These are phyloP conservation scores for Caenorhabditis remanei DNA, from an alignment of 1,140 invertebrate genomes.

Conservation along the genomic window DNA sequence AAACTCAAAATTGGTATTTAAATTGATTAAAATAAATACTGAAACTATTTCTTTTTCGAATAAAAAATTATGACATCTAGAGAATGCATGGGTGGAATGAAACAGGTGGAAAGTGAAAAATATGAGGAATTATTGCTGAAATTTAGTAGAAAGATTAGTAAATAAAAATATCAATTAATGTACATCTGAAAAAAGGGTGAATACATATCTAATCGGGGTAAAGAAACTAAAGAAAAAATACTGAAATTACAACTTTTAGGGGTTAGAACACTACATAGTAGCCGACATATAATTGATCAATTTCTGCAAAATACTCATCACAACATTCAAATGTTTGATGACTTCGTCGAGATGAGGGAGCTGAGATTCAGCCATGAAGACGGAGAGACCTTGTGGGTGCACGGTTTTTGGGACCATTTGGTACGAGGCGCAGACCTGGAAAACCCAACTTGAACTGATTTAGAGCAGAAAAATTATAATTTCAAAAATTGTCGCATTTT, in stretches of 20 bases:
- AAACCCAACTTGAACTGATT: background rate
- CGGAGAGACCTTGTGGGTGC: slow-evolving; percentile 46
- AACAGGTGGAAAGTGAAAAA: background rate
- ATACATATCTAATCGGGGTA: background rate
- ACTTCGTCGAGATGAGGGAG: slow-evolving; percentile 58
- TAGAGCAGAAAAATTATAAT: no score
- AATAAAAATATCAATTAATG: background rate
- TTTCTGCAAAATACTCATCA: slow-evolving; percentile 18
- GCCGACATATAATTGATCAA: slow-evolving; percentile 21
- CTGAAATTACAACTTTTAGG: background rate
- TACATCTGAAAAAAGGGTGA: background rate
- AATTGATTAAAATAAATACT: background rate
- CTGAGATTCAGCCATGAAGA: slow-evolving; percentile 59
- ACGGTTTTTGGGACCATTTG: slow-evolving; percentile 59
- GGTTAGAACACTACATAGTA: slow-evolving; percentile 22
- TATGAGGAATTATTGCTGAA: background rate
- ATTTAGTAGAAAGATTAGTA: background rate
- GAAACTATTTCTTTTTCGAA: background rate
- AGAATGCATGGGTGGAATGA: background rate
- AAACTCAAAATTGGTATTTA: background rate
- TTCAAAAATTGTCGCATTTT: no score
- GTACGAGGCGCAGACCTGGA: slow-evolving; percentile 62
- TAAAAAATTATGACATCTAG: background rate
- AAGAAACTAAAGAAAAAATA: background rate
- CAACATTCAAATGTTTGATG: slow-evolving; percentile 32